phyloP scores from a whole-genome alignment of 2,888 invertebrate genomes.

The Magallana nippona region DNA sequence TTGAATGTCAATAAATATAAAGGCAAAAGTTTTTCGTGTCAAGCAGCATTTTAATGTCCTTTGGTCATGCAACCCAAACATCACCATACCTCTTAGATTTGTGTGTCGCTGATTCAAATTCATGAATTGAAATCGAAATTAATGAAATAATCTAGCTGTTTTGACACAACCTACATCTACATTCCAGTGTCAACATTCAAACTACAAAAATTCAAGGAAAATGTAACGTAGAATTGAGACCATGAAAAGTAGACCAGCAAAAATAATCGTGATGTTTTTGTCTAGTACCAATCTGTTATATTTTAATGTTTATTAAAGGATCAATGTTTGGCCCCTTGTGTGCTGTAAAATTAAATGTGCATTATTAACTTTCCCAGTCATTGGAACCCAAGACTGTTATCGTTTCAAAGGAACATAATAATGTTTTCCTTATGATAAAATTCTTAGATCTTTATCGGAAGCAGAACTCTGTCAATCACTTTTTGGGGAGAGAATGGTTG shows the following conservation, averaged over 20 bases:
- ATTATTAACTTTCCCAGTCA: neutral
- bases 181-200: constrained; percentile 13
- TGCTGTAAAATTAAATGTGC: neutral
- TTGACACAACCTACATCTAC: neutral
- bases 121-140: neutral
- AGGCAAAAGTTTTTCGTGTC: neutral
- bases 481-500: neutral
- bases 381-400: neutral
- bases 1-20: constrained; percentile 23
- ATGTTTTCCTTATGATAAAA: neutral
- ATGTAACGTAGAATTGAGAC: neutral
- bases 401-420: neutral
- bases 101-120: neutral
- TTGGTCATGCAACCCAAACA: constrained; percentile 15
- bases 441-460: constrained; percentile 11
- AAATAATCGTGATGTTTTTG: neutral
- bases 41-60: neutral
- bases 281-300: neutral
- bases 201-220: neutral
- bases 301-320: neutral
- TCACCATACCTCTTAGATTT: neutral
- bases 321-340: neutral
- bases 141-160: neutral
- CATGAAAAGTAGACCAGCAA: constrained; percentile 9
- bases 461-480: neutral